Conservation (phyloP, 2,888 invertebrate genomes). For the Trimorus sp. region DNA sequence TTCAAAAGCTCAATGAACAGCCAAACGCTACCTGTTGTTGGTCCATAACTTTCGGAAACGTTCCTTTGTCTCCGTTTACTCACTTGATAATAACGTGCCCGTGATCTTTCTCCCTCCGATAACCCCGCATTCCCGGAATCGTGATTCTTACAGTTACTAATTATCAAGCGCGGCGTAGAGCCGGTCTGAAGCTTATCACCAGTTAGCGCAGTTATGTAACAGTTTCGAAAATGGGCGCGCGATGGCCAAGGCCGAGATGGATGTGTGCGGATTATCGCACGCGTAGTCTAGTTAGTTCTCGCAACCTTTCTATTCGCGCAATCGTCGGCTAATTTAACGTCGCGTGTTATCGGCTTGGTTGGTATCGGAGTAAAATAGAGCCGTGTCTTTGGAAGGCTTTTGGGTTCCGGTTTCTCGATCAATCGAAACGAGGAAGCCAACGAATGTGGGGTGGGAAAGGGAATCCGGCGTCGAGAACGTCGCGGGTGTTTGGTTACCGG, state of each 20-base stretch:
- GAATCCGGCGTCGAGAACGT: slow-evolving; percentile 73
- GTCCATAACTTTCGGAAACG: too few species aligned
- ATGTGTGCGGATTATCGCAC: slow-evolving; percentile 4
- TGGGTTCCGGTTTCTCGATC: slow-evolving; percentile 81
- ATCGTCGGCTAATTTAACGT: slow-evolving; percentile 21
- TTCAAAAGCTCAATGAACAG: too few species aligned
- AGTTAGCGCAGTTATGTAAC: slow-evolving; percentile 3
- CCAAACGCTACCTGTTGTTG: too few species aligned
- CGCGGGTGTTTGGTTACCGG: slow-evolving; percentile 70
- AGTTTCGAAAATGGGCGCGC: slow-evolving; percentile 10
- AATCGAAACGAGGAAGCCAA: slow-evolving; percentile 79
- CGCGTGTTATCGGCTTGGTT: slow-evolving; percentile 28
- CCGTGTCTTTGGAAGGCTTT: slow-evolving; percentile 69
- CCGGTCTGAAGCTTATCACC: too few species aligned
- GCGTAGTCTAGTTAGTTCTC: slow-evolving; percentile 27
- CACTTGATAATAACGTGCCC: not conserved
- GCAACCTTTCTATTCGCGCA: slow-evolving; percentile 10
- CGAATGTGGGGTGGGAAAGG: slow-evolving; percentile 77
- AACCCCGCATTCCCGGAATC: not conserved
- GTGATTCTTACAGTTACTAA: not conserved
- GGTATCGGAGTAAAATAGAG: slow-evolving; percentile 39
- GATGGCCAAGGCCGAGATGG: slow-evolving; percentile 2
- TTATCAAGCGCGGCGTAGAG: not conserved
- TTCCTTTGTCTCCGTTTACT: too few species aligned
- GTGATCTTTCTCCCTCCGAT: not conserved